A percentile compares a stretch with the other conserved stretches of the same genome.
Evolutionary conservation across 2,113 vertebrate genomes (phyloP).

Genomic region (Semnornis frantzii): DNA sequence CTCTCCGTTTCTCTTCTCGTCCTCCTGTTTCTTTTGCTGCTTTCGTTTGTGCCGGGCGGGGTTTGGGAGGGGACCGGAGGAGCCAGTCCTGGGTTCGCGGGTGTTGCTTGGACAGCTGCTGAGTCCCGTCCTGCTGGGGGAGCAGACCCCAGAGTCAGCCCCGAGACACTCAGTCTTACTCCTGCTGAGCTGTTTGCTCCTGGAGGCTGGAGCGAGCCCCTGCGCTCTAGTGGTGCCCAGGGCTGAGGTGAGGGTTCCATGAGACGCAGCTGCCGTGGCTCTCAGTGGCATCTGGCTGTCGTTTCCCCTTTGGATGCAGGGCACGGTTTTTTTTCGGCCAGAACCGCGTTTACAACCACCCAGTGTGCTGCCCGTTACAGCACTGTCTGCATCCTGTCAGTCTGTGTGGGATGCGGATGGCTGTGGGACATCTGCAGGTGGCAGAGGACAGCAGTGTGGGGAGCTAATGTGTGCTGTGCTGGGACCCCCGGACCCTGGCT

Average conservation of each 20-base stretch:
- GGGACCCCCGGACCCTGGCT: fast-evolving
- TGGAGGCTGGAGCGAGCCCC: not conserved
- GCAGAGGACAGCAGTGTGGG: fast-evolving
- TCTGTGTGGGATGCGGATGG: too few relatives aligned
- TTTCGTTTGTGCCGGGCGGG: not conserved
- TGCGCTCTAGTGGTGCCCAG: fast-evolving
- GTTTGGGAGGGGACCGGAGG: not conserved
- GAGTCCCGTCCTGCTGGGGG: not conserved
- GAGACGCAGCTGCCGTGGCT: fast-evolving
- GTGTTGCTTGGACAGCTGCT: not conserved
- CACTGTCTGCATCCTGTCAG: not conserved
- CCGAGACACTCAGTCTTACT: not conserved
- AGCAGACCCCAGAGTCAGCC: not conserved
- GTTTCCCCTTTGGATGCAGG: not conserved
- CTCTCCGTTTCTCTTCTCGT: not conserved
- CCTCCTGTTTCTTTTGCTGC: not conserved
- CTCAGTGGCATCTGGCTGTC: not conserved
- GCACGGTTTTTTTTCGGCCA: not conserved
- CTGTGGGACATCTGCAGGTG: not conserved
- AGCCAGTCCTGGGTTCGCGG: not conserved
- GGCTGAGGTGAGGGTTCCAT: not conserved
- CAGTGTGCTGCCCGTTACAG: not conserved
- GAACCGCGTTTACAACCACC: not conserved
- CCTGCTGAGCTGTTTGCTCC: not conserved
- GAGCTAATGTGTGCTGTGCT: not conserved